Evolutionary conservation across 2,797 vertebrate genomes (phyloP).

Genomic region (Epinephelus malabaricus): DNA sequence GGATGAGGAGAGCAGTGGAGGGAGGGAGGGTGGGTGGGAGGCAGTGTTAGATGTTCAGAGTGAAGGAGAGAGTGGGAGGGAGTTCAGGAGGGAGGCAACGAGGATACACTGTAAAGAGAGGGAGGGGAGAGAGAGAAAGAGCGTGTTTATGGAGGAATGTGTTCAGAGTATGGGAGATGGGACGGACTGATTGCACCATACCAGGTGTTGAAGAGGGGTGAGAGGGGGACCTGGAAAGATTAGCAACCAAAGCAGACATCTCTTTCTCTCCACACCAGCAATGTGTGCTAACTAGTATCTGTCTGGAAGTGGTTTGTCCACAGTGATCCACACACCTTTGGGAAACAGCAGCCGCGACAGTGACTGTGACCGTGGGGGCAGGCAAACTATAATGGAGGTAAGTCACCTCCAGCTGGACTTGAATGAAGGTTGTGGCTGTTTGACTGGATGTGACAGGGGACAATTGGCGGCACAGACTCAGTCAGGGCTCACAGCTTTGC

Average conservation of each 20-base stretch:
- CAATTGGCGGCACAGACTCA: slow-evolving; percentile 37
- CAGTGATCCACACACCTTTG: slow-evolving; percentile 57
- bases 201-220: slow-evolving; percentile 58
- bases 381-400: slow-evolving; percentile 74
- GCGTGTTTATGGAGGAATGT: slow-evolving; percentile 80
- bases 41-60: slow-evolving; percentile 65
- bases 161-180: slow-evolving; percentile 76
- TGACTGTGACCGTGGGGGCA: slow-evolving; percentile 50
- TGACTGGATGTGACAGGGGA: slow-evolving; percentile 56
- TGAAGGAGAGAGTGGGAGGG: slow-evolving; percentile 76
- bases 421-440: slow-evolving; percentile 42
- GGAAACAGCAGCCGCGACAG: slow-evolving; percentile 46
- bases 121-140: slow-evolving; percentile 59
- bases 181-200: slow-evolving; percentile 66
- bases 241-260: slow-evolving; percentile 52
- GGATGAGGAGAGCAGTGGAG: slow-evolving; percentile 38
- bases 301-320: slow-evolving; percentile 53
- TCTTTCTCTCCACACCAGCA: slow-evolving; percentile 29
- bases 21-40: slow-evolving; percentile 29
- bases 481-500: slow-evolving; percentile 6
- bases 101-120: slow-evolving; percentile 68
- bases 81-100: slow-evolving; percentile 71
- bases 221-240: slow-evolving; percentile 36
- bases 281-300: slow-evolving; percentile 19
- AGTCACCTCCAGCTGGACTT: slow-evolving; percentile 60